A percentile compares a stretch with the other conserved stretches of the same genome.
These are phyloP conservation scores for Nothobranchius furzeri DNA, from an alignment of 2,113 vertebrate species.

Conservation along the genomic window DNA sequence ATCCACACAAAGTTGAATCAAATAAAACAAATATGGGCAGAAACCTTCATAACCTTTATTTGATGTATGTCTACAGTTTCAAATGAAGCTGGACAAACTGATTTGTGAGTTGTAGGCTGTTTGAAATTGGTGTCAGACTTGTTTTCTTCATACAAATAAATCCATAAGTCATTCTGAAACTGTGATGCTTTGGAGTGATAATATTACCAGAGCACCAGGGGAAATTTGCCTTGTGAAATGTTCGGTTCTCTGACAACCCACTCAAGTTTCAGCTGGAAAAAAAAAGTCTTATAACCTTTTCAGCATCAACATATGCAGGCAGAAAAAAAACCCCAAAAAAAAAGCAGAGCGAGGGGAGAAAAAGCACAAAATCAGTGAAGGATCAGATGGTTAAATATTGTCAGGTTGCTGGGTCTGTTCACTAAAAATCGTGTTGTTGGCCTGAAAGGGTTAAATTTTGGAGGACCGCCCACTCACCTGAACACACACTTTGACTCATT, in stretches of 20 bases:
- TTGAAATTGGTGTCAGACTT: conserved; percentile 86
- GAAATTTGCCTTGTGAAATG: conserved; percentile 96
- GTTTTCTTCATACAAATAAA: conserved; percentile 98
- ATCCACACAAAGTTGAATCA: background rate
- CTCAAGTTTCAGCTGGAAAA: conserved; percentile 96
- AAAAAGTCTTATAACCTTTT: conserved; percentile 89
- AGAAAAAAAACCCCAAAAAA: conserved; percentile 56
- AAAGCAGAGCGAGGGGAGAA: background rate
- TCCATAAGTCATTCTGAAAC: conserved; percentile 98
- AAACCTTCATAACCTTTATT: conserved; percentile 16
- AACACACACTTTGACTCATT: conserved; percentile 17
- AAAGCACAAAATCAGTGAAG: conserved; percentile 10
- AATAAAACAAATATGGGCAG: background rate
- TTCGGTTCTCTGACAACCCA: conserved; percentile 97
- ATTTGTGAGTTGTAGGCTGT: background rate
- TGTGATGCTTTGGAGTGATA: conserved; percentile 95
- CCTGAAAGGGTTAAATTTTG: background rate
- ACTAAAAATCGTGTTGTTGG: conserved; percentile 12
- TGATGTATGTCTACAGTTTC: too few relatives aligned
- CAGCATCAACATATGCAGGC: conserved; percentile 79
- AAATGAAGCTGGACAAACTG: background rate
- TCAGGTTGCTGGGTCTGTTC: conserved; percentile 17
- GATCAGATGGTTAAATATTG: conserved; percentile 22
- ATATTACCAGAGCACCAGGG: conserved; percentile 91
- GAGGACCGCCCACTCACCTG: background rate